A percentile compares a stretch with the other conserved stretches of the same genome.
phyloP scores from a whole-genome alignment of 2,797 vertebrate species.

The Erithacus rubecula region DNA sequence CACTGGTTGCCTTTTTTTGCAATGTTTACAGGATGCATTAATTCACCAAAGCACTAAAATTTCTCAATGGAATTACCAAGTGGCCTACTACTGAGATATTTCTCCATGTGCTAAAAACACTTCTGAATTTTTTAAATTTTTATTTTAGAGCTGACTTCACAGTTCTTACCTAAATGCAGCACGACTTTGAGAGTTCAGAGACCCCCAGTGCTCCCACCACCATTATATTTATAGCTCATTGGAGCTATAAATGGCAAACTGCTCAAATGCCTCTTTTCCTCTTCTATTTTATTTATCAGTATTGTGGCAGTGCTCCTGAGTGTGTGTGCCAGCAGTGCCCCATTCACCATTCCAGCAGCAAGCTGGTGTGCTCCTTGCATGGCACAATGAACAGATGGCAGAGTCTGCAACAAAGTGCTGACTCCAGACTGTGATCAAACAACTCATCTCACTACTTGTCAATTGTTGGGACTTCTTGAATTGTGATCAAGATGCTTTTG shows the following conservation, averaged over 20 bases:
- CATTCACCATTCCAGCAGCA: background rate
- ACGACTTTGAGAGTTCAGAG: background rate
- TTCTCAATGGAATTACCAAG: background rate
- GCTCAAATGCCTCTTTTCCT: background rate
- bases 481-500: background rate
- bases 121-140: accelerated
- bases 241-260: background rate
- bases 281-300: background rate
- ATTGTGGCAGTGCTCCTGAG: background rate
- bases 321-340: background rate
- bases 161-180: background rate
- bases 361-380: background rate
- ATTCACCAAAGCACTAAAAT: background rate
- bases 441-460: background rate
- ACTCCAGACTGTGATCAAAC: background rate
- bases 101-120: background rate
- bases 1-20: background rate
- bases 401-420: background rate
- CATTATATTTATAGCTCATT: background rate
- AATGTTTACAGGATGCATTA: background rate
- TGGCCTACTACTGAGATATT: background rate
- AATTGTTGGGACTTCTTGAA: background rate
- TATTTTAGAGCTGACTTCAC: background rate
- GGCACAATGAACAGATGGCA: background rate
- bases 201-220: background rate